Evolutionary conservation across 2,797 vertebrate species (phyloP).

Genomic region (Lithobates sylvaticus): DNA sequence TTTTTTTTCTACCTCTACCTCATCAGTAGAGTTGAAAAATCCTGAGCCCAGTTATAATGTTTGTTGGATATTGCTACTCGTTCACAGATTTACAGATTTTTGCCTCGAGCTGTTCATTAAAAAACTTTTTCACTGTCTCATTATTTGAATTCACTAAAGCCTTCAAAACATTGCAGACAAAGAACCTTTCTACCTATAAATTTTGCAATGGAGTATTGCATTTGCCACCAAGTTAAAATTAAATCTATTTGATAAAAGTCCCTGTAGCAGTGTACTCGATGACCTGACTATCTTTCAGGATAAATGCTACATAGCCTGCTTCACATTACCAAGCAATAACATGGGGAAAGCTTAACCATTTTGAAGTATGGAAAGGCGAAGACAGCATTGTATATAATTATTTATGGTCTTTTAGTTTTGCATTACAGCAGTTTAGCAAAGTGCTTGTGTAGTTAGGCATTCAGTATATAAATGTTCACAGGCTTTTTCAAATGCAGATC

Average conservation of each 20-base stretch:
- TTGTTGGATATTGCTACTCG: too few species aligned
- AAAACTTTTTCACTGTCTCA: not conserved
- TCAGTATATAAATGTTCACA: not conserved
- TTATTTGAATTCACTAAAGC: not conserved
- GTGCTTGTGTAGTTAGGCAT: not conserved
- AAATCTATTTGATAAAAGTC: not conserved
- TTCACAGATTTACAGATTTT: not conserved
- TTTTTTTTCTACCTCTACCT: too few species aligned
- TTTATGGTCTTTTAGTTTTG: not conserved
- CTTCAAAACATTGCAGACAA: not conserved
- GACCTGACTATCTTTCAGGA: not conserved
- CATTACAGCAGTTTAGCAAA: not conserved
- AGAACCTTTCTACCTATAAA: not conserved
- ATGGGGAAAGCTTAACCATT: not conserved
- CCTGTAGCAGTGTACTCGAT: not conserved
- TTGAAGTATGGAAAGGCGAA: not conserved
- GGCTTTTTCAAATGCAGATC: not conserved
- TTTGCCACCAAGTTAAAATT: not conserved
- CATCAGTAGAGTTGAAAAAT: too few species aligned
- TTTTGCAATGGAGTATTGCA: not conserved
- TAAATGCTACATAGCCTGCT: not conserved
- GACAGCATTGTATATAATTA: not conserved
- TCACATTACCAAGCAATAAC: not conserved
- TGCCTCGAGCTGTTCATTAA: not conserved
- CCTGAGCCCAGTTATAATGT: too few species aligned